A percentile compares a stretch with the other conserved stretches of the same genome.
Conservation (phyloP, 1,140 invertebrate genomes). For the Dendrolimus kikuchii region DNA sequence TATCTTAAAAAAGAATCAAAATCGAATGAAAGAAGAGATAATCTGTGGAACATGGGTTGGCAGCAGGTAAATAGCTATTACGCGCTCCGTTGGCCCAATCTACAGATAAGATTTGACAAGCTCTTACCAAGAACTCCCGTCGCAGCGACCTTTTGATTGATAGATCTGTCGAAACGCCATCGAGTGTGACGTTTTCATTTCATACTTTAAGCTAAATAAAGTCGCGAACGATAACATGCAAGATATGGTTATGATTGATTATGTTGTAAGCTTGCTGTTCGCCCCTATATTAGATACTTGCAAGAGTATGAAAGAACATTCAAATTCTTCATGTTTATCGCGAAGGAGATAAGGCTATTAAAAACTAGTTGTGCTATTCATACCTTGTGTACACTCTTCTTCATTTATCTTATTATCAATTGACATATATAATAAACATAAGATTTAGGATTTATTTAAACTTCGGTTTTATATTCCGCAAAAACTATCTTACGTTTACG, state of each 20-base stretch:
- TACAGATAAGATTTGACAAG: slow-evolving; percentile 52
- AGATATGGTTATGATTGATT: slow-evolving; percentile 16
- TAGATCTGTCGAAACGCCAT: slow-evolving; percentile 28
- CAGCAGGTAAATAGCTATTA: slow-evolving; percentile 64
- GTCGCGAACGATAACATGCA: slow-evolving; percentile 29
- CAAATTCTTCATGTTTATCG: no score
- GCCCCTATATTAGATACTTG: background rate
- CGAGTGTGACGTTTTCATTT: slow-evolving; percentile 43
- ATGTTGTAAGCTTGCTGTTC: background rate
- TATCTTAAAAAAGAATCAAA: slow-evolving; percentile 49
- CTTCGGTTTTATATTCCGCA: no score
- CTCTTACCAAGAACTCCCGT: slow-evolving; percentile 11
- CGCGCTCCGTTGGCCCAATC: slow-evolving; percentile 43
- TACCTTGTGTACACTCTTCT: no score
- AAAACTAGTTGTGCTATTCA: no score
- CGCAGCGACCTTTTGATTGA: slow-evolving; percentile 44
- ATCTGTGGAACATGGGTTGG: slow-evolving; percentile 34
- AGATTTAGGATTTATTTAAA: no score
- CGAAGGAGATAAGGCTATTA: no score
- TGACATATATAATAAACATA: no score
- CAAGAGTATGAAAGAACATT: no score
- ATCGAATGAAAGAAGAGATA: slow-evolving; percentile 38
- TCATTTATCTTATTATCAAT: no score
- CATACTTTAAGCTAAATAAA: slow-evolving; percentile 44
- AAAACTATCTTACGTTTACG: no score